Evolutionary conservation across 37 sponge, comb jelly and placozoan genomes (phyloP), one percentile per base, ranked within the genome.

Genomic region (Halichondria panicea): DNA sequence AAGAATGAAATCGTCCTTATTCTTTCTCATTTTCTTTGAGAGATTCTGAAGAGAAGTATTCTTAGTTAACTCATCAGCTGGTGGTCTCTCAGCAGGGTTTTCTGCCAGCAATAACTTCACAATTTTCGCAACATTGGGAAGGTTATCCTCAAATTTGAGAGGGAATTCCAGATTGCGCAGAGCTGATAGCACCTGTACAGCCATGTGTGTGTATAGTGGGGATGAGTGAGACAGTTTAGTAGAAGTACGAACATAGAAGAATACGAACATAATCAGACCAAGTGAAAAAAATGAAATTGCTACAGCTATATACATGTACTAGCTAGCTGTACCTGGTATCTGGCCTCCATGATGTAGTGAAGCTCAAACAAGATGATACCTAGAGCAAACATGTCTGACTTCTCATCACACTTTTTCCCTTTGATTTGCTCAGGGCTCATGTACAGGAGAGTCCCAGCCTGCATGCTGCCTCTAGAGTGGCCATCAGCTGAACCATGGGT

Each of bases 281-380:
- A 68, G 21, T 36, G 9, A 8, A 25, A 44, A 7, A 7, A 28
- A 18, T 4, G 15, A 24, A n/a, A n/a, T n/a, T n/a, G n/a, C n/a
- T n/a, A n/a, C n/a, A n/a, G 28, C 21, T 21, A n/a, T n/a, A n/a
- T n/a, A n/a, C 27, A 22, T 11, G 13, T 24, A 77, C 77, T 67
- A 66, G n/a, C 38, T 33, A 12, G 32, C 21, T 33, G 35, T 50
- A 66, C 77, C 52, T 1, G 43, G 2, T 50, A n/a, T 18, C 52
- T 11, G 52, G 11, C 52, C 15, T 48, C 52, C 11, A 48, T 18
- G 15, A 11, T 48, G 13, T 11, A 67, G 44, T 42, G 18, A 61
- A 92, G 33, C 62, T 92, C 93, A 63, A 78, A 92, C 32, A 88
- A 67, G 43, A 92, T 88, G 13, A 92, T 72, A 31, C 93, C 93